A percentile compares a stretch with the other conserved stretches of the same genome.
Evolutionary conservation across 2,888 invertebrate species (phyloP).

Genomic region (Nomada fabriciana): DNA sequence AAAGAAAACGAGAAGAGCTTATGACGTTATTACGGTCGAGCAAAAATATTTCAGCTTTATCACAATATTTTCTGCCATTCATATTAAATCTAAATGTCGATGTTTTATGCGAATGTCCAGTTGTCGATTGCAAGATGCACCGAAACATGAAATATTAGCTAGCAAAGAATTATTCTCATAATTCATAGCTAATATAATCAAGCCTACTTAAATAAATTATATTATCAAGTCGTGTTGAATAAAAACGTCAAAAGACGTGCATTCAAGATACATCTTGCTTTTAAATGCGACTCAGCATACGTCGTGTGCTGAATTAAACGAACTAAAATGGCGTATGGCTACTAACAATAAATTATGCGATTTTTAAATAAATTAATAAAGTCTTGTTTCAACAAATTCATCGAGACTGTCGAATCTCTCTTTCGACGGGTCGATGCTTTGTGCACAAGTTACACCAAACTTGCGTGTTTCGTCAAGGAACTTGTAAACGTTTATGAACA

Average conservation of each 20-base stretch:
- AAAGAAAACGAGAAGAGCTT: too few species aligned
- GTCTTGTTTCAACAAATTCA: not conserved
- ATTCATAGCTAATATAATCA: not conserved
- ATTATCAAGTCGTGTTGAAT: not conserved
- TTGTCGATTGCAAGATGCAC: too few species aligned
- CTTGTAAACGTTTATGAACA: conserved; percentile 19
- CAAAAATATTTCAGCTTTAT: not conserved
- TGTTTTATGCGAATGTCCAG: too few species aligned
- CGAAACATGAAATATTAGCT: too few species aligned
- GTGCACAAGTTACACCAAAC: not conserved
- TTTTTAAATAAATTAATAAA: conserved; percentile 13
- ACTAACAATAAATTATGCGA: conserved; percentile 6
- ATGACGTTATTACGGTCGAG: not conserved
- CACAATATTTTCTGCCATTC: not conserved
- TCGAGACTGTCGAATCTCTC: not conserved
- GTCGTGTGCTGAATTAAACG: too few species aligned
- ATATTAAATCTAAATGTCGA: too few species aligned
- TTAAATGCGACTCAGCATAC: too few species aligned
- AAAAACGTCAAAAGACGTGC: not conserved
- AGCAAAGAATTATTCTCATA: not conserved
- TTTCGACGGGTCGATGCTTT: not conserved
- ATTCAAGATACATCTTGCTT: not conserved
- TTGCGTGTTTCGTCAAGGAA: conserved; percentile 36
- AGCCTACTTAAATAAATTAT: not conserved
- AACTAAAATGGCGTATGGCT: not conserved